phyloP scores from a whole-genome alignment of 2,113 vertebrate genomes.

The Sturnira hondurensis region DNA sequence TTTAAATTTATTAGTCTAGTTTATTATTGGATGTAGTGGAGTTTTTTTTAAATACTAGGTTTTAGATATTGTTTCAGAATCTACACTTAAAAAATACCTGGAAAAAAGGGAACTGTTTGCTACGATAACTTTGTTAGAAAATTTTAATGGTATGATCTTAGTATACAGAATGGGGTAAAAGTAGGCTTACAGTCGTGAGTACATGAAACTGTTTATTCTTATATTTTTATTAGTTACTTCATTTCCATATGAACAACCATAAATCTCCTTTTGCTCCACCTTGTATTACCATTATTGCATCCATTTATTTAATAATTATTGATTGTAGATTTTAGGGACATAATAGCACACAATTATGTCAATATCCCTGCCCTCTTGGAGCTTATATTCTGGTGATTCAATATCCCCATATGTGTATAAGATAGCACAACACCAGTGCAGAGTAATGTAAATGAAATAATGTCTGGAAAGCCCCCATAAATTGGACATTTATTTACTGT shows the following conservation, averaged over 20 bases:
- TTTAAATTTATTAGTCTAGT: not conserved
- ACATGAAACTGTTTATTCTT: too few species aligned
- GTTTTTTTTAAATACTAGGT: not conserved
- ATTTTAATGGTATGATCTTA: conserved; percentile 10
- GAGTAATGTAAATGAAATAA: not conserved
- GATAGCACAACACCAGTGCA: not conserved
- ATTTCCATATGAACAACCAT: not conserved
- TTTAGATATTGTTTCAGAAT: not conserved
- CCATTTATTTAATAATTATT: not conserved
- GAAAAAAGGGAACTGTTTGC: conserved; percentile 1
- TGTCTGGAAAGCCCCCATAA: not conserved
- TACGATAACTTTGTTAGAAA: not conserved
- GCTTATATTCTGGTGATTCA: conserved; percentile 26
- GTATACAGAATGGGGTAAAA: not conserved
- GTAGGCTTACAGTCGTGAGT: not conserved
- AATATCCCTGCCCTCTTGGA: not conserved
- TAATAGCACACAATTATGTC: not conserved
- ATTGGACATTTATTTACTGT: not conserved
- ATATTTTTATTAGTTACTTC: not conserved
- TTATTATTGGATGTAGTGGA: not conserved
- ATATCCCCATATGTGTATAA: not conserved
- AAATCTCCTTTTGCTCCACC: not conserved
- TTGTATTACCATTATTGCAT: not conserved
- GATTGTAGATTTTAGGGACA: not conserved
- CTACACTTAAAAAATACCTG: not conserved